A percentile compares a stretch with the other conserved stretches of the same genome.
Conservation (phyloP, 2,888 invertebrate species). For the Drosophila atripex region DNA sequence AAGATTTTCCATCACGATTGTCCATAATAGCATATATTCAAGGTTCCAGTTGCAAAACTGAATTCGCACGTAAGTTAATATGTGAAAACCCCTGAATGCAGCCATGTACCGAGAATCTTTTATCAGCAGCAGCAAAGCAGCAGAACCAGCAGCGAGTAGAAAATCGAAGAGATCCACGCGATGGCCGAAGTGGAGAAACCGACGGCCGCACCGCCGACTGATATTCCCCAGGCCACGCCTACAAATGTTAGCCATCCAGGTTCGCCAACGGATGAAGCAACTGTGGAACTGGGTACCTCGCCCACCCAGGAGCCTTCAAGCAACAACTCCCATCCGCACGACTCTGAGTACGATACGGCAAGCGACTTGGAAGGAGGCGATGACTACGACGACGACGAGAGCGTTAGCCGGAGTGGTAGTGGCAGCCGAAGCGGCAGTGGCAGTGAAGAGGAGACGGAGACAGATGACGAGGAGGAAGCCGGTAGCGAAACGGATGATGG, state of each 20-base stretch:
- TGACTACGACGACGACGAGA: slow-evolving; percentile 79
- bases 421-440: slow-evolving; percentile 62
- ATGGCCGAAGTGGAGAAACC: slow-evolving; percentile 84
- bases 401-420: slow-evolving; percentile 59
- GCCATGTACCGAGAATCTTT: slow-evolving; percentile 17
- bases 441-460: slow-evolving; percentile 57
- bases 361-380: slow-evolving; percentile 83
- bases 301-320: slow-evolving; percentile 82
- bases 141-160: slow-evolving; percentile 30
- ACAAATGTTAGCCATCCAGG: slow-evolving; percentile 56
- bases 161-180: slow-evolving; percentile 35
- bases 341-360: slow-evolving; percentile 84
- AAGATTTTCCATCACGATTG: slow-evolving; percentile 33
- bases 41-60: not conserved
- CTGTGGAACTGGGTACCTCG: slow-evolving; percentile 78
- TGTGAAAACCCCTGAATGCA: slow-evolving; percentile 18
- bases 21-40: slow-evolving; percentile 8
- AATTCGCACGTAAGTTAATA: slow-evolving; percentile 27
- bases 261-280: slow-evolving; percentile 41
- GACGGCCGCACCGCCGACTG: slow-evolving; percentile 63
- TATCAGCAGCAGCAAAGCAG: slow-evolving; percentile 15
- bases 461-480: slow-evolving; percentile 73
- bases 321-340: slow-evolving; percentile 82
- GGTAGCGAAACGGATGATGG: slow-evolving; percentile 82
- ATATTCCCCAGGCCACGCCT: slow-evolving; percentile 65